Conservation (phyloP, 2,113 vertebrate species). For the Ceyx melanurus region DNA sequence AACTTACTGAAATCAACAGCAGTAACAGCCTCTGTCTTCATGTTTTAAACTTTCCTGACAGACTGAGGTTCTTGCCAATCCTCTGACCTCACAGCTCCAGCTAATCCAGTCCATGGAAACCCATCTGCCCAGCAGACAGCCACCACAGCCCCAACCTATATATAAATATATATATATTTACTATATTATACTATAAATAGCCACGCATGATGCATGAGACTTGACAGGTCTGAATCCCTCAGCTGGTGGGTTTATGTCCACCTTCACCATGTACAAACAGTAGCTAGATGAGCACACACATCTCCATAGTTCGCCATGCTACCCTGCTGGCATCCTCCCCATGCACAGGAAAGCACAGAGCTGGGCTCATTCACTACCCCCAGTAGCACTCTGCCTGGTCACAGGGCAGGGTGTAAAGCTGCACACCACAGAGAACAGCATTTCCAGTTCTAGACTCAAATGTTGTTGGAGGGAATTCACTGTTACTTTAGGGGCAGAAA, state of each 20-base stretch:
- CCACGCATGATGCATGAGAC: not conserved
- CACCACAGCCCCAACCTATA: fast-evolving
- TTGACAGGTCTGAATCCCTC: constrained; percentile 2
- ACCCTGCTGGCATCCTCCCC: not conserved
- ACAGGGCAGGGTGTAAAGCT: not conserved
- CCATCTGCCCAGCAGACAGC: fast-evolving
- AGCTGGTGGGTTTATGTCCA: constrained; percentile 21
- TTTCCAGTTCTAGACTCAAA: not conserved
- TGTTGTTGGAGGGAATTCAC: not conserved
- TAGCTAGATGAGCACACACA: not conserved
- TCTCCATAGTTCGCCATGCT: not conserved
- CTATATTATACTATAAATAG: too few species aligned
- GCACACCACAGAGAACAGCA: not conserved
- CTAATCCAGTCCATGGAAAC: fast-evolving
- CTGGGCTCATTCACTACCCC: not conserved
- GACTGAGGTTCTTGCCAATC: not conserved
- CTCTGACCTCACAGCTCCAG: fast-evolving
- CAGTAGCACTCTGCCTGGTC: not conserved
- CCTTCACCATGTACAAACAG: constrained; percentile 36
- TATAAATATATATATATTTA: too few species aligned
- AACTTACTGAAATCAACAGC: not conserved
- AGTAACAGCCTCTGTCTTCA: not conserved
- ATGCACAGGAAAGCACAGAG: not conserved
- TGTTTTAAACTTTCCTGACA: too few species aligned
- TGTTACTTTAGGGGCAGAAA: not conserved